These are phyloP conservation scores for Augochlora pura DNA, from an alignment of 1,140 invertebrate species.

Conservation along the genomic window DNA sequence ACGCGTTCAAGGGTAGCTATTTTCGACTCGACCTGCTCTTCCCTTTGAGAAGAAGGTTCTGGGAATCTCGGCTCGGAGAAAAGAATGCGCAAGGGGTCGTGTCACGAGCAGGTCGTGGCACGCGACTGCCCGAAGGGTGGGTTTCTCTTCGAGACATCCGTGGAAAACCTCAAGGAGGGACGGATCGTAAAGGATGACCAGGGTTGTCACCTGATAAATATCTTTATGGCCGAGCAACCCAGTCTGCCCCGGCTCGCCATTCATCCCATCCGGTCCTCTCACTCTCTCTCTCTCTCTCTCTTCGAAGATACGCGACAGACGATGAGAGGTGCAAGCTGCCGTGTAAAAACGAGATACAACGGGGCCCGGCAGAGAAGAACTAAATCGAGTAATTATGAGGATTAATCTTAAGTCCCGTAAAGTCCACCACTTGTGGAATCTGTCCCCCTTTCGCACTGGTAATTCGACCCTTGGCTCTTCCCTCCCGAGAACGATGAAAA, in stretches of 20 bases:
- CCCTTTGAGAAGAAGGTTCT: neutral
- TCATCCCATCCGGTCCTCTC: neutral
- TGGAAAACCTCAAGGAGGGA: slow-evolving; percentile 40
- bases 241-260: neutral
- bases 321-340: slow-evolving; percentile 15
- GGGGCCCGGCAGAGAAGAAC: slow-evolving; percentile 54
- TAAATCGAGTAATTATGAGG: slow-evolving; percentile 76
- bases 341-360: slow-evolving; percentile 68
- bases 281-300: too few relatives aligned
- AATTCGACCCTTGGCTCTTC: slow-evolving; percentile 2
- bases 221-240: slow-evolving; percentile 65
- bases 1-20: neutral
- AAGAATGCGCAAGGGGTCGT: slow-evolving; percentile 31
- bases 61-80: slow-evolving; percentile 32
- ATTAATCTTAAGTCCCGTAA: slow-evolving; percentile 80
- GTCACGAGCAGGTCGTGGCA: slow-evolving; percentile 29
- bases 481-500: slow-evolving; percentile 23
- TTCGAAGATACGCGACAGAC: slow-evolving; percentile 20
- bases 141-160: slow-evolving; percentile 8
- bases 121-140: slow-evolving; percentile 47
- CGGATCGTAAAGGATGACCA: slow-evolving; percentile 66
- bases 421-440: slow-evolving; percentile 79
- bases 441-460: slow-evolving; percentile 37
- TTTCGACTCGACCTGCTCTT: neutral
- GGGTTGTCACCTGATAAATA: slow-evolving; percentile 70